Base-by-base conservation (phyloP, 2,888 invertebrate genomes). In the Belgica antarctica region DNA sequence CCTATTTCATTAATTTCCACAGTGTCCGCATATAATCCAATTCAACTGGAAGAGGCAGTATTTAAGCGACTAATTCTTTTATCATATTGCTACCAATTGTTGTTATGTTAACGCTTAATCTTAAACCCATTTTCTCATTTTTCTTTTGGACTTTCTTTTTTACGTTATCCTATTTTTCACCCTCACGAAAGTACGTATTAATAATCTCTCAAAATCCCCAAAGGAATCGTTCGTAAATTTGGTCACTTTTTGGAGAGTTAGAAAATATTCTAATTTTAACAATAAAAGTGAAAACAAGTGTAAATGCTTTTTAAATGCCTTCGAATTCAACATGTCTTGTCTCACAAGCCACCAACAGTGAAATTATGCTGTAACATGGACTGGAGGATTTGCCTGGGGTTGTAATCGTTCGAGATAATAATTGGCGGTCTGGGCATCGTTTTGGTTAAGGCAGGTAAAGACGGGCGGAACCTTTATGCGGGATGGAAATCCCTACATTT, bases 391-490 rank as follows among this genome's bases (percentile, higher is more conserved):
- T 52, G 52, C 52, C 2, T 52, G 52, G 2, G 52, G 5, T 8
- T 10, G 41, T 41, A 52, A 52, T 52, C 52, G 52, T 17, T 52
- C 52, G 52, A 52, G 52, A 52, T 52, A 52, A 52, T 52, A 52
- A 52, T 52, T 52, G 52, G 52, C 22, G 52, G 52, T 52, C 22
- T 10, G 22, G 22, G 12, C 5, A 31, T 52, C 52, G n/a, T 41
- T 41, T 52, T 22, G 52, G 8, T n/a, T n/a, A 41, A 15, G 17
- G 17, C 52, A 52, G 52, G 52, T 52, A 22, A 52, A 52, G 19
- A 7, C 52, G n/a, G n/a, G 15, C 41, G n/a, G 15, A 41, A 41
- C 15, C 41, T 12, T 10, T 41, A 8, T 52, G 22, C 22, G 52
- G 22, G 52, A 22, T 2, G 19, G 22, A 52, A 52, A 52, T 52